These are phyloP conservation scores for Gymnoscopelus braueri DNA, from an alignment of 2,797 vertebrate species.

Conservation along the genomic window DNA sequence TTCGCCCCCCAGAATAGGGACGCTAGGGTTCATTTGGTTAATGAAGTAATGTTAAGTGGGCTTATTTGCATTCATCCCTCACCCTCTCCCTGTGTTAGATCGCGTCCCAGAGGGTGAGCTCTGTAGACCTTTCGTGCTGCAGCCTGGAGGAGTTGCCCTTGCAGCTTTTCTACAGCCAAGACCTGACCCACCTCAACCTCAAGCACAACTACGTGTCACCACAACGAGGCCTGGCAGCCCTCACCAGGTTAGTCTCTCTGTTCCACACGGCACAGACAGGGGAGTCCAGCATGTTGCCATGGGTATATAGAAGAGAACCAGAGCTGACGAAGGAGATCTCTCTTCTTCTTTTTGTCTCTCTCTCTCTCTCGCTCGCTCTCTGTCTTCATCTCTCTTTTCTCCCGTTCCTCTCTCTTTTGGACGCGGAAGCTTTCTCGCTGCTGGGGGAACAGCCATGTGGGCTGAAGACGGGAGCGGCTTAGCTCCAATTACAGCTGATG, in stretches of 20 bases:
- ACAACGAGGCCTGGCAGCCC: constrained; percentile 69
- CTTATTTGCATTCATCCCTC: neutral
- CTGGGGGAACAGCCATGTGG: constrained; percentile 32
- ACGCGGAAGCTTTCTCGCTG: constrained; percentile 21
- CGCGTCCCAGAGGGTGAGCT: constrained; percentile 96
- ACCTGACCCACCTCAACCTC: constrained; percentile 97
- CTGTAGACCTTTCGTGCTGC: constrained; percentile 96
- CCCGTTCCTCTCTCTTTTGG: constrained; percentile 5
- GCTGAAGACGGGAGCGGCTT: constrained; percentile 39
- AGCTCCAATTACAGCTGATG: constrained; percentile 48
- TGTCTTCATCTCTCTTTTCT: constrained; percentile 7
- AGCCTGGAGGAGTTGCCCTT: constrained; percentile 93
- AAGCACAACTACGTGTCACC: constrained; percentile 88
- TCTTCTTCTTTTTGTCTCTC: neutral
- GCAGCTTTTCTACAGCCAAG: constrained; percentile 97
- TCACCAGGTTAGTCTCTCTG: constrained; percentile 66
- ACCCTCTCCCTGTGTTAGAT: constrained; percentile 77
- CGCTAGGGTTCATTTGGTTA: no score
- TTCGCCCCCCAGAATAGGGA: no score
- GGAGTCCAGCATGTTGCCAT: no score
- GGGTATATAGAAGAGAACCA: no score
- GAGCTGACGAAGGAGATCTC: neutral
- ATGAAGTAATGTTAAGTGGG: no score
- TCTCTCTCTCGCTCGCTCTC: constrained; percentile 1
- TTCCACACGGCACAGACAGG: neutral